Base-by-base conservation (phyloP, 2,797 vertebrate genomes). In the Miopithecus talapoin region DNA sequence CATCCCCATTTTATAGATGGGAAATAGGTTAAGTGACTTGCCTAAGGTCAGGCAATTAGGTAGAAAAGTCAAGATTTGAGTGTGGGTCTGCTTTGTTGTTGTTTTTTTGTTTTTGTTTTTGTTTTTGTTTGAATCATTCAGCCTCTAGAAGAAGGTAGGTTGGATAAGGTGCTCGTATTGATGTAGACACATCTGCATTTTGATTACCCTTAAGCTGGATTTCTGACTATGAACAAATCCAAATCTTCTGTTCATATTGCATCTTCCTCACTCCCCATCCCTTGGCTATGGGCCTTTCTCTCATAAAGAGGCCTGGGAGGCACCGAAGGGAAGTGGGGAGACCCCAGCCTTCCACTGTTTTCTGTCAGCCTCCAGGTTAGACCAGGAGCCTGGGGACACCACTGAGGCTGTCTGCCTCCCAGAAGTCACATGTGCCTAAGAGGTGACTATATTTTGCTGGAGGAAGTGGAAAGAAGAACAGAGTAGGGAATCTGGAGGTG, bases 1-100 rank as follows among this genome's bases (percentile, higher is more conserved):
- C 61, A 12, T 36, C 41, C 21, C 21, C 64, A 53, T 70, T 79
- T 81, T 72, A 36, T 50, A 68, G 79, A n/a, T 13, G 24, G 43
- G 22, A 93, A 59, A 87, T 36, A 70, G 46, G 57, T 92, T 86
- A 28, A 90, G n/a, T 83, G 61, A 61, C 72, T 94, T 81, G 43
- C 55, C 36, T 76, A 24, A 21, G 26, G 61, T 74, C 61, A 50
- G 28, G 28, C 26, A 24, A 39, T 10, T 57, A 55, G 59, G 53
- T 39, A 6, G 46, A 14, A 43, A 43, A 97, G 11, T 57, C 68
- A 50, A 57, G 26, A 43, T 89, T 55, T n/a, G 13, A 36, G 11
- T 22, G 21, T 30, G 59, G 8, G 57, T 28, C 43, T 95, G 9
- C 33, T 68, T 68, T 33, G 64, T 36, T 46, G 5, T 89, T 94